Percentiles rank a stretch among this genome's conserved stretches.
phyloP scores from a whole-genome alignment of 2,113 vertebrate genomes.

The Charina bottae region DNA sequence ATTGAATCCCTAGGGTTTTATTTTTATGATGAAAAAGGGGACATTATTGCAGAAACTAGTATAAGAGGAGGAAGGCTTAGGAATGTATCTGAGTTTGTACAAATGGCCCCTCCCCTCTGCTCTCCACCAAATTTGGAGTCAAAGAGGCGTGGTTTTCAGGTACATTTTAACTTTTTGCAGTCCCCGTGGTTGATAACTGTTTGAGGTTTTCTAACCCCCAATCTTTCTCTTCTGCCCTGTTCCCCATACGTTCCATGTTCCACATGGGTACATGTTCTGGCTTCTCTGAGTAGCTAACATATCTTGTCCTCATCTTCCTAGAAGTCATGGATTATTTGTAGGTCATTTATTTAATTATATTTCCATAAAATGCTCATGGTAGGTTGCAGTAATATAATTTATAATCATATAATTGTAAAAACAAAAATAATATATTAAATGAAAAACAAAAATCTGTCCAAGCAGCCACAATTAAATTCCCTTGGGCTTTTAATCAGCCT shows the following conservation, averaged over 20 bases:
- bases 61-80: background rate
- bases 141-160: background rate
- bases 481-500: background rate
- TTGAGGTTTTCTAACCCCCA: background rate
- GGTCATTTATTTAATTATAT: background rate
- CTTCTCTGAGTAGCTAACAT: background rate
- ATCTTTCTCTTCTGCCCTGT: background rate
- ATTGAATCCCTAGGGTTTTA: background rate
- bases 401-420: background rate
- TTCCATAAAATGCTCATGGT: background rate
- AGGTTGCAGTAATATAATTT: background rate
- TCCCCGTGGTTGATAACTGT: background rate
- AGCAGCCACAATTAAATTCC: background rate
- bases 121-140: background rate
- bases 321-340: background rate
- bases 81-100: background rate
- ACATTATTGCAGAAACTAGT: background rate
- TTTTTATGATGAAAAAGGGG: background rate
- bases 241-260: no score
- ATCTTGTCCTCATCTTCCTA: background rate
- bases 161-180: background rate
- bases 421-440: background rate
- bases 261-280: background rate
- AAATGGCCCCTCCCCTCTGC: background rate
- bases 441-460: background rate